Conservation (phyloP, 2,113 vertebrate genomes). For the Eudyptes chrysolophus region DNA sequence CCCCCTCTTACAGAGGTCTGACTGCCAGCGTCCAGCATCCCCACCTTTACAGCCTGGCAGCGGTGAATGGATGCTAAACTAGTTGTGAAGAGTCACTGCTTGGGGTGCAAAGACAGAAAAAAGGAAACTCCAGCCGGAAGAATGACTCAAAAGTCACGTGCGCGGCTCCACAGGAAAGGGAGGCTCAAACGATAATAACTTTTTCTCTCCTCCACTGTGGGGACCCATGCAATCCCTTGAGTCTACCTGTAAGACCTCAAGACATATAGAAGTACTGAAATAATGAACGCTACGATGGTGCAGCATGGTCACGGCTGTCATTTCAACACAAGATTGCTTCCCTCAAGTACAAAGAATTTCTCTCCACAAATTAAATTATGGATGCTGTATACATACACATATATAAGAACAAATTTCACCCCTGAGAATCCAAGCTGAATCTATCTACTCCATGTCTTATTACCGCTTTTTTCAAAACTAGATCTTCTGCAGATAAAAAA, state of each 20-base stretch:
- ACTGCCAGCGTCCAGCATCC: neutral
- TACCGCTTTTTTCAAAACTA: neutral
- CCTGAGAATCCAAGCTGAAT: neutral
- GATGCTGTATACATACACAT: fast-evolving
- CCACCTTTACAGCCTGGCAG: neutral
- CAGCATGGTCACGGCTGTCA: neutral
- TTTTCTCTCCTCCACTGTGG: neutral
- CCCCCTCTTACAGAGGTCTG: neutral
- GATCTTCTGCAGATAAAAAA: neutral
- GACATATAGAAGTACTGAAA: neutral
- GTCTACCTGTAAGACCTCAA: neutral
- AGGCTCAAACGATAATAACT: neutral
- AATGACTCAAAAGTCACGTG: neutral
- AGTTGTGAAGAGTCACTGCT: neutral
- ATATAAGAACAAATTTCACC: neutral
- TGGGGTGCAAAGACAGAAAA: neutral
- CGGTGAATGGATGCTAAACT: fast-evolving
- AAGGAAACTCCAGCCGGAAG: neutral
- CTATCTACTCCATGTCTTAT: neutral
- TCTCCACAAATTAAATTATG: neutral
- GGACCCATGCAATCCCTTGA: neutral
- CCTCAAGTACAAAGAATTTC: neutral
- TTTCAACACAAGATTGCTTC: neutral
- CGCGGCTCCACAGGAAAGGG: neutral
- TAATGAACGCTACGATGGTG: no score